Evolutionary conservation across 1,140 invertebrate genomes (phyloP).

Genomic region (Eubasilissa regina): DNA sequence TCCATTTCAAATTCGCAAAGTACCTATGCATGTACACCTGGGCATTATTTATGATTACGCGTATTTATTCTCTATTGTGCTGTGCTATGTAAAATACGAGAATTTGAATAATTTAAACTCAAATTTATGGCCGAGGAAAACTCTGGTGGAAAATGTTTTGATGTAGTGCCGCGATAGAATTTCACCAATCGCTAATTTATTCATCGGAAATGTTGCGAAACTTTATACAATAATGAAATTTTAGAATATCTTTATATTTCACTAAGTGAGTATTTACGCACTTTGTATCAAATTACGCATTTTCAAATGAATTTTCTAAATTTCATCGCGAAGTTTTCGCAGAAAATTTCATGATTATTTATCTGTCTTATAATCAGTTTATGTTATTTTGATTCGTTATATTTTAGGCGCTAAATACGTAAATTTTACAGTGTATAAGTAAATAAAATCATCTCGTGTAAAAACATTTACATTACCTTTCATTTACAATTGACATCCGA

Average conservation of each 20-base stretch:
- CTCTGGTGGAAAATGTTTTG: constrained; percentile 34
- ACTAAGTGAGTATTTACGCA: background rate
- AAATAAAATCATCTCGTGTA: too few species aligned
- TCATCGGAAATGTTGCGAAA: constrained; percentile 30
- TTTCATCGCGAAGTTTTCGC: too few species aligned
- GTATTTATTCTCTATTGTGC: constrained; percentile 42
- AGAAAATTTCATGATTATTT: too few species aligned
- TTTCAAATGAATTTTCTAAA: too few species aligned
- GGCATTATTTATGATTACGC: constrained; percentile 26
- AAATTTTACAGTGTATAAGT: too few species aligned
- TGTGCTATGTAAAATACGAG: constrained; percentile 27
- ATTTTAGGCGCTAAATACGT: too few species aligned
- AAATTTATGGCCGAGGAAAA: constrained; percentile 39
- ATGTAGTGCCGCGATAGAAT: constrained; percentile 33
- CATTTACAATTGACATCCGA: too few species aligned
- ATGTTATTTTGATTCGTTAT: too few species aligned
- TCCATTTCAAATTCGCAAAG: constrained; percentile 31
- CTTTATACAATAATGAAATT: constrained; percentile 23
- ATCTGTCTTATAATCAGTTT: too few species aligned
- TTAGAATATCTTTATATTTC: constrained; percentile 9
- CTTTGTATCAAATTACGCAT: too few species aligned
- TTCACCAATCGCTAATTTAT: constrained; percentile 38
- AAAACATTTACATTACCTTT: too few species aligned
- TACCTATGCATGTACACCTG: background rate
- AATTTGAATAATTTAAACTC: constrained; percentile 39